Conservation (phyloP, 2,888 invertebrate genomes). For the Drosophila nr. fundita region DNA sequence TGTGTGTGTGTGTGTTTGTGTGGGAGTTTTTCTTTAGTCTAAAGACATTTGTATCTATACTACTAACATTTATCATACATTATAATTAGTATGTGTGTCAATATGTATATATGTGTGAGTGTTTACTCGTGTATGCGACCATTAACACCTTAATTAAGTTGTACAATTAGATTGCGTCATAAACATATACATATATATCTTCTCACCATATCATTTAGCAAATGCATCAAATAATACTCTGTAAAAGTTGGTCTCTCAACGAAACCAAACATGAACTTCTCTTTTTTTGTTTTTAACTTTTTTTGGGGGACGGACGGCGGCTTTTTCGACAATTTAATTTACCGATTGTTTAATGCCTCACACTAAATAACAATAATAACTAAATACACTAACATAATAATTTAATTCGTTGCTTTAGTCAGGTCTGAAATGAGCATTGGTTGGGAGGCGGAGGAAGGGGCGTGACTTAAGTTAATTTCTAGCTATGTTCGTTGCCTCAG, state of each 20-base stretch:
- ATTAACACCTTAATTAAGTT: constrained; percentile 52
- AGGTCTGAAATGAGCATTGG: constrained; percentile 3
- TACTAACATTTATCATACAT: constrained; percentile 53
- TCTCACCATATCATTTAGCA: constrained; percentile 42
- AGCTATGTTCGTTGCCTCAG: constrained; percentile 53
- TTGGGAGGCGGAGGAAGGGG: neutral
- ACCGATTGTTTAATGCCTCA: constrained; percentile 37
- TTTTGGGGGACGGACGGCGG: constrained; percentile 62
- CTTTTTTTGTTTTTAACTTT: neutral
- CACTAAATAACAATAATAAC: constrained; percentile 34
- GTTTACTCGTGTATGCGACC: constrained; percentile 37
- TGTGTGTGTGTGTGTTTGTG: constrained; percentile 4
- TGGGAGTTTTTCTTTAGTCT: constrained; percentile 19
- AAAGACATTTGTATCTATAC: constrained; percentile 40
- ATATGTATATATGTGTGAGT: constrained; percentile 1
- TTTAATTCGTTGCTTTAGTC: constrained; percentile 28
- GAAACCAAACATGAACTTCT: constrained; percentile 50
- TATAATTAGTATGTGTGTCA: constrained; percentile 16
- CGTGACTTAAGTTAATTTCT: constrained; percentile 7
- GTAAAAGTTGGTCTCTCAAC: constrained; percentile 47
- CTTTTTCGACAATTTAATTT: constrained; percentile 38
- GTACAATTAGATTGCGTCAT: constrained; percentile 70
- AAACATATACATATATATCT: constrained; percentile 50
- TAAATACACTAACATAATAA: constrained; percentile 30
- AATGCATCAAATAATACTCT: constrained; percentile 60